Base-by-base conservation (phyloP, 2,113 vertebrate species). In the Gymnogyps californianus region DNA sequence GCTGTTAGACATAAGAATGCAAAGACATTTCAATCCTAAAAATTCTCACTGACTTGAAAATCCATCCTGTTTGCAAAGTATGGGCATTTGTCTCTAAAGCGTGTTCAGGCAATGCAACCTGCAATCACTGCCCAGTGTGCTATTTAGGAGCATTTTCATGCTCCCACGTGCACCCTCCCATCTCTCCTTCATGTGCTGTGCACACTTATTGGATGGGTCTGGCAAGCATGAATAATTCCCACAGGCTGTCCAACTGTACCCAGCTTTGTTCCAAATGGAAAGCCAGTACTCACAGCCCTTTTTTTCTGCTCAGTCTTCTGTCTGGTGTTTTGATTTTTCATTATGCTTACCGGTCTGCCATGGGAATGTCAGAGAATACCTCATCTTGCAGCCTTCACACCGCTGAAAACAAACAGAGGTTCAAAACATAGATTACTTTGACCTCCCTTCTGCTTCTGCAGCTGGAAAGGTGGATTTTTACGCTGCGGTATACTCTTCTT, bases 141-240 rank as follows among this genome's bases (percentile, higher is more conserved):
- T 66, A 21, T 58, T 74, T 26, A 58, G 22, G 16, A 83, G 18
- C 0, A 0, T 61, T 72, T 54, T 62, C 42, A 8, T 21, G 7
- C 32, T 69, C 20, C 11, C 2, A 1, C 2, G 2, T 66, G n/a
- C 1, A 1, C 29, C 6, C 59, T 77, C 49, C n/a, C 32, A 40
- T 28, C 24, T 71, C 28, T 11, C 34, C 42, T 49, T 42, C 16
- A 2, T 9, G 28, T 38, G 28, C 36, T 84, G 13, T 46, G 31
- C 36, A 61, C 40, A 57, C 16, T 17, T 51, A 6, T 7, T 55
- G 57, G 12, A 51, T 57, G 5, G 10, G 8, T 72, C 36, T 82
- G 52, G 32, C 29, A 94, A 65, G 24, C 3, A 1, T 34, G 7
- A 92, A 36, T 67, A 59, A 69, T 52, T 91, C 51, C 64, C 31